Evolutionary conservation across 2,888 invertebrate species (phyloP).

Genomic region (Cistogaster globosa): DNA sequence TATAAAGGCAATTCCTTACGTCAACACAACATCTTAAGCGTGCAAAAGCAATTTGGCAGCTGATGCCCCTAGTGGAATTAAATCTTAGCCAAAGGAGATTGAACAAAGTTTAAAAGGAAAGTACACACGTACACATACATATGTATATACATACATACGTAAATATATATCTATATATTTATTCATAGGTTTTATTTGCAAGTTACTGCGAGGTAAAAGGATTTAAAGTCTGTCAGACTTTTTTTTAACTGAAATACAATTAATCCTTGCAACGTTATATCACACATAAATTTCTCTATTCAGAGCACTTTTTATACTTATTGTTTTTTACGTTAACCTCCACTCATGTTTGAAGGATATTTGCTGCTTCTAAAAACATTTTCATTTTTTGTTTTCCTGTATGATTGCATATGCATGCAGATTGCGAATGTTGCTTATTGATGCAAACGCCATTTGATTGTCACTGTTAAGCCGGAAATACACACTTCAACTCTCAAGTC

Average conservation of each 20-base stretch:
- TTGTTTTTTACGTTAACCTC: background rate
- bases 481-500: constrained; percentile 67
- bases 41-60: constrained; percentile 41
- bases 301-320: background rate
- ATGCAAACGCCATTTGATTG: constrained; percentile 81
- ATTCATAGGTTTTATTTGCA: constrained; percentile 47
- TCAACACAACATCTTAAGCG: constrained; percentile 2
- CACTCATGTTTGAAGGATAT: constrained; percentile 40
- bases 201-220: constrained; percentile 49
- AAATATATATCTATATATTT: constrained; percentile 23
- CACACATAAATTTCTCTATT: constrained; percentile 12
- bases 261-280: constrained; percentile 51
- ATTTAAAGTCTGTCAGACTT: constrained; percentile 49
- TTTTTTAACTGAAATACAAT: constrained; percentile 75
- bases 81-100: constrained; percentile 31
- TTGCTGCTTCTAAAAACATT: constrained; percentile 18
- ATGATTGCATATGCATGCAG: background rate
- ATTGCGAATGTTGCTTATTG: constrained; percentile 79
- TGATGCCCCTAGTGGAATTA: constrained; percentile 47
- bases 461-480: constrained; percentile 75
- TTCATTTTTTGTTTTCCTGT: background rate
- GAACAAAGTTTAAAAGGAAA: background rate
- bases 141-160: no score
- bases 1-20: background rate
- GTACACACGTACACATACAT: background rate